Conservation (phyloP, 2,113 vertebrate species). For the Condylura cristata region DNA sequence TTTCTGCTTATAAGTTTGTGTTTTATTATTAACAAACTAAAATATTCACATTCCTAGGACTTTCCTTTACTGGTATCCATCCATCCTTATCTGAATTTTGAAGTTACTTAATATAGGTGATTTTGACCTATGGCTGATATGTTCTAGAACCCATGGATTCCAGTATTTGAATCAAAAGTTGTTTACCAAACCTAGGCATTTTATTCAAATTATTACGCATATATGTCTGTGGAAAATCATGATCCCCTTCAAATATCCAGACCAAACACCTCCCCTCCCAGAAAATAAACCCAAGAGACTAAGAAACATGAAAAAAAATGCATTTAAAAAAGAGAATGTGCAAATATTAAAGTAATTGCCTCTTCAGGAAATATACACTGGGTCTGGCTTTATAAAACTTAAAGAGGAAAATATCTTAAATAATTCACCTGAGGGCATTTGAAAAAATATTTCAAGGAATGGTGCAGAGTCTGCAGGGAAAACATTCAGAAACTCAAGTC, state of each 20-base stretch:
- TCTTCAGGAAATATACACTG: neutral
- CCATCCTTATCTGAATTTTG: neutral
- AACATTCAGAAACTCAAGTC: constrained; percentile 32
- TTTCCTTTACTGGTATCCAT: constrained; percentile 9
- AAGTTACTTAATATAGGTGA: constrained; percentile 28
- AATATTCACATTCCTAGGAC: neutral
- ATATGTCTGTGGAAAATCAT: neutral
- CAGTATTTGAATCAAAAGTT: constrained; percentile 15
- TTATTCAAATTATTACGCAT: neutral
- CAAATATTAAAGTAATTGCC: constrained; percentile 7
- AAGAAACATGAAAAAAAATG: neutral
- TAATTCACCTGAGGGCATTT: neutral
- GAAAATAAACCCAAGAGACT: neutral
- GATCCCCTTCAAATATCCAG: neutral
- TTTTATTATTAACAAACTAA: constrained; percentile 25
- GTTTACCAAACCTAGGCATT: neutral
- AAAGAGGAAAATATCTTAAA: neutral
- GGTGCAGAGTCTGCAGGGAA: neutral
- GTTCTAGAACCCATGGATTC: neutral
- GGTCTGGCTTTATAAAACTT: constrained; percentile 6
- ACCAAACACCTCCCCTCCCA: neutral
- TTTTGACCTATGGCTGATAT: neutral
- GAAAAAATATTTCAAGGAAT: neutral
- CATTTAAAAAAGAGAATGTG: neutral
- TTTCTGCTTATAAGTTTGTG: neutral